These are phyloP conservation scores for Onychostoma macrolepis DNA, from an alignment of 2,113 vertebrate species.

Conservation along the genomic window DNA sequence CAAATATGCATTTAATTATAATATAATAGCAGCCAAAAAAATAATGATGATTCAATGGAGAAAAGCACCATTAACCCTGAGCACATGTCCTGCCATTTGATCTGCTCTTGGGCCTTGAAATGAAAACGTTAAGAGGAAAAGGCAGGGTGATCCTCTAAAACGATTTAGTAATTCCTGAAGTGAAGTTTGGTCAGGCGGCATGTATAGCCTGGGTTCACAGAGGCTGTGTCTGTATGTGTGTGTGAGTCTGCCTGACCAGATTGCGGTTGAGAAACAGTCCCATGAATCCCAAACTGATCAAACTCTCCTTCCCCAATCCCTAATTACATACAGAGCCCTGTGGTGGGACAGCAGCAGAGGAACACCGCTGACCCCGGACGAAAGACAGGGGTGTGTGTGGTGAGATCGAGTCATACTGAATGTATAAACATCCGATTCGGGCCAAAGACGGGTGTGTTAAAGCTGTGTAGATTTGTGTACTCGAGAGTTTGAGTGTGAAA, in stretches of 20 bases:
- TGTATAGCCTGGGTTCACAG: slow-evolving; percentile 68
- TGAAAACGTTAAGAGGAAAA: slow-evolving; percentile 44
- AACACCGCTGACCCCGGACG: slow-evolving; percentile 67
- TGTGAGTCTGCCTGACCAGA: slow-evolving; percentile 69
- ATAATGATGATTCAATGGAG: slow-evolving; percentile 15
- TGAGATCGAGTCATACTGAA: slow-evolving; percentile 39
- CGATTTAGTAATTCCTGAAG: slow-evolving; percentile 64
- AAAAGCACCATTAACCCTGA: slow-evolving; percentile 30
- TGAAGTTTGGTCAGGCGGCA: slow-evolving; percentile 69
- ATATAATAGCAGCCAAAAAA: background rate
- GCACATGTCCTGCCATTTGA: slow-evolving; percentile 29
- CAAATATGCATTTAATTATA: slow-evolving; percentile 35
- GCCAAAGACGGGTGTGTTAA: background rate
- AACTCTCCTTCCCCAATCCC: slow-evolving; percentile 68
- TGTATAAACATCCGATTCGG: slow-evolving; percentile 26
- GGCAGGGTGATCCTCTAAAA: slow-evolving; percentile 61
- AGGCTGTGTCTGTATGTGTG: slow-evolving; percentile 43
- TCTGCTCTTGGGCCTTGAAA: slow-evolving; percentile 39
- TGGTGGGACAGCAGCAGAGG: slow-evolving; percentile 72
- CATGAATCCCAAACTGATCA: slow-evolving; percentile 73
- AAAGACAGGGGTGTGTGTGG: slow-evolving; percentile 58
- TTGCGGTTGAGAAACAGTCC: slow-evolving; percentile 73
- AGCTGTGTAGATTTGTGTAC: slow-evolving; percentile 1
- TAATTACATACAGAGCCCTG: slow-evolving; percentile 77
- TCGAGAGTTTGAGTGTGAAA: background rate